Percentiles rank a stretch among this genome's conserved stretches.
Conservation (phyloP, 2,888 invertebrate species). For the Ctena decussata region DNA sequence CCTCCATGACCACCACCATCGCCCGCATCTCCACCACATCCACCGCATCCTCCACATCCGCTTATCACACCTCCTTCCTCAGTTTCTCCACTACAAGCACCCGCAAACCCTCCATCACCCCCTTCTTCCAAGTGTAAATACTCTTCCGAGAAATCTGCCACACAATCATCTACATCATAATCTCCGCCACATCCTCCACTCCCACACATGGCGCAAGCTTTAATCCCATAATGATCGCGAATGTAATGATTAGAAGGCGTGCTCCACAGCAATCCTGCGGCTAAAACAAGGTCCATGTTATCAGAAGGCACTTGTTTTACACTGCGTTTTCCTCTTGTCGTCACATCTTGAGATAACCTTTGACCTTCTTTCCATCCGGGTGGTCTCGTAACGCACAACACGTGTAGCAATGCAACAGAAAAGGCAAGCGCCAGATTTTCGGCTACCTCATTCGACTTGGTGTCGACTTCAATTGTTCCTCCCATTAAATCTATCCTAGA, state of each 20-base stretch:
- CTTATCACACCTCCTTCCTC: slow-evolving; percentile 14
- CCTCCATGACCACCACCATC: background rate
- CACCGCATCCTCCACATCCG: background rate
- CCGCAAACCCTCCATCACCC: slow-evolving; percentile 17
- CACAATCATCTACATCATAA: background rate
- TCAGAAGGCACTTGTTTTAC: slow-evolving; percentile 72
- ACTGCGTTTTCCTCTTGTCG: background rate
- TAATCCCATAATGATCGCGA: slow-evolving; percentile 42
- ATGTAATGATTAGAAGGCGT: slow-evolving; percentile 81
- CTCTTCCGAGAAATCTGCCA: slow-evolving; percentile 8
- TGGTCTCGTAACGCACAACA: slow-evolving; percentile 87
- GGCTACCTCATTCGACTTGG: slow-evolving; percentile 81
- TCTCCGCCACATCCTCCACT: background rate
- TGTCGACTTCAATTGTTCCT: slow-evolving; percentile 58
- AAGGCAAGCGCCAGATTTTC: slow-evolving; percentile 87
- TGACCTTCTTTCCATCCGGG: slow-evolving; percentile 68
- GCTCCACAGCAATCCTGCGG: slow-evolving; percentile 86
- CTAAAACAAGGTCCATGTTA: slow-evolving; percentile 83
- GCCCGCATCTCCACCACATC: background rate
- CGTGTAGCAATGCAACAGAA: slow-evolving; percentile 86
- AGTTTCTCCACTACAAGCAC: slow-evolving; percentile 6
- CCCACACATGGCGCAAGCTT: slow-evolving; percentile 15
- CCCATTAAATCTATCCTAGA: slow-evolving; percentile 69
- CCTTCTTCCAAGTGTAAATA: background rate
- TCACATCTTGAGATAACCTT: background rate